Base-by-base conservation (phyloP, 2,113 vertebrate genomes). In the Bos indicus region DNA sequence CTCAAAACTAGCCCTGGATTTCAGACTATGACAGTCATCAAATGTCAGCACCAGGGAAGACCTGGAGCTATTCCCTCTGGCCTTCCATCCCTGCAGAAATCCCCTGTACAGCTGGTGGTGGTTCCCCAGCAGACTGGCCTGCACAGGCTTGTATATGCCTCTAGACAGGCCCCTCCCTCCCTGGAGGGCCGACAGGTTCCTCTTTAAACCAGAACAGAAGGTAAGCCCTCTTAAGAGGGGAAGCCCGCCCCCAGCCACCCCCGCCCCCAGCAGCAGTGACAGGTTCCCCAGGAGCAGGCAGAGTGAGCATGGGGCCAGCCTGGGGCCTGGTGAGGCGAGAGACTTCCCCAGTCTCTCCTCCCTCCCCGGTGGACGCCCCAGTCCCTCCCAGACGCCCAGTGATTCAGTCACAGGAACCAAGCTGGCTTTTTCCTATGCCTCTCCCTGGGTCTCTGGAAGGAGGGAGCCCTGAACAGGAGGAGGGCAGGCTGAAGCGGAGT, bases 401-500 rank as follows among this genome's bases (percentile, higher is more conserved):
- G 62, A 87, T 80, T 91, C 88, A 74, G 67, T 23, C 74, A n/a
- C 71, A 92, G 87, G 51, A 36, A 36, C 74, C 62, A 36, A 52
- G 12, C 48, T 78, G 85, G 46, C 64, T 97, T 93, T 93, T 88
- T 52, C 86, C 33, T 0, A 57, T 10, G 93, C 77, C 71, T 88
- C 30, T 94, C 46, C 71, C 60, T 56, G 8, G 67, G 52, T 71
- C n/a, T 71, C 56, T 3, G 36, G 81, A 40, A 87, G 51, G 30
- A 52, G 26, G 21, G 46, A 48, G 33, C 26, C 19, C n/a, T 2
- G 6, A 77, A 59, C 2, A 36, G 40, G 67, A 64, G 54, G 46
- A 62, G 54, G 62, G 67, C 67, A 92, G 88, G 78, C 84, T 78
- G 62, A 94, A 85, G 56, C 43, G 4, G 88, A 93, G 82, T 92